These are phyloP conservation scores for Coluber constrictor DNA, from an alignment of 2,797 vertebrate genomes.

Conservation along the genomic window DNA sequence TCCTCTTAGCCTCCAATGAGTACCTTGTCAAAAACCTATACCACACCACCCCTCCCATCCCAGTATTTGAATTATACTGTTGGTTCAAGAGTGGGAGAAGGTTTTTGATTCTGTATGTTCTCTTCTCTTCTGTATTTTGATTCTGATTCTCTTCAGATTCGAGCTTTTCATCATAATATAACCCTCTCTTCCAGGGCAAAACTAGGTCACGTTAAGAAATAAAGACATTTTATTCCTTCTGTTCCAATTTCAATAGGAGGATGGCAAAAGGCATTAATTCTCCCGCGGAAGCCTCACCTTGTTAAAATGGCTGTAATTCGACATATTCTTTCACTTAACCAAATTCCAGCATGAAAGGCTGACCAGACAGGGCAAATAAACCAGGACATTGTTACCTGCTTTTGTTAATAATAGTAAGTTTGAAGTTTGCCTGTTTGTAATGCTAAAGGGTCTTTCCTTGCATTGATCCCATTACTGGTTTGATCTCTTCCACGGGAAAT, in stretches of 20 bases:
- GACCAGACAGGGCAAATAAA: neutral
- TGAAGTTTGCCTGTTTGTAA: neutral
- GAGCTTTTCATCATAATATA: neutral
- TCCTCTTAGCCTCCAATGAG: neutral
- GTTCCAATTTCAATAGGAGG: neutral
- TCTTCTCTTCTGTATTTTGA: too few species aligned
- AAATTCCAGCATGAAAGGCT: neutral
- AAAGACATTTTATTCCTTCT: neutral
- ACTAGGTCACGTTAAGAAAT: neutral
- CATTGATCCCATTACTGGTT: neutral
- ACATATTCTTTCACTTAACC: neutral
- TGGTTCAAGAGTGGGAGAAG: neutral
- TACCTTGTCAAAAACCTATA: neutral
- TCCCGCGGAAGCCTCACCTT: accelerated
- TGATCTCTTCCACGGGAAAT: neutral
- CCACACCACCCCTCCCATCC: too few species aligned
- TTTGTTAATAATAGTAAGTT: neutral
- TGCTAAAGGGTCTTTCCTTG: neutral
- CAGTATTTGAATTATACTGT: neutral
- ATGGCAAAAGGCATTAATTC: neutral
- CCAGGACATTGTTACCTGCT: neutral
- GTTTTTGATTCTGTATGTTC: neutral
- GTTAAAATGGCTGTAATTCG: neutral
- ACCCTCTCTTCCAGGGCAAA: neutral
- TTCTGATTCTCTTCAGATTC: neutral